Evolutionary conservation across 2,797 vertebrate genomes (phyloP), one percentile per base, ranked within the genome.

Genomic region (Okamejei kenojei): DNA sequence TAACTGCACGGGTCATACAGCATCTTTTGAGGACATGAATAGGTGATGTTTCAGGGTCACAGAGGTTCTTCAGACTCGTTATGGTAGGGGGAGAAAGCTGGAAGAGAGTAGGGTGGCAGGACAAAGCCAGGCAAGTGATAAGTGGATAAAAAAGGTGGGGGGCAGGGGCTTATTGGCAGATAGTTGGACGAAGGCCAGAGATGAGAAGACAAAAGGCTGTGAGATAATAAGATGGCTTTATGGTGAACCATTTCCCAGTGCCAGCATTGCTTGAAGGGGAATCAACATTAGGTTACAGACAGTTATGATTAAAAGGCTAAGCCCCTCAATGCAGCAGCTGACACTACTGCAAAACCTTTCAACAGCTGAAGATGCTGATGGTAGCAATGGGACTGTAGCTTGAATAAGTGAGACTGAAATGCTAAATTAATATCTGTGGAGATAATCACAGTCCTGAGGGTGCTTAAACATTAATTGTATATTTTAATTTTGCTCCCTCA

Each of bases 401-500:
- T 88, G 63, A 88, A 68, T 21, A 68, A 65, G 32, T 88, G 84
- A 88, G 84, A 7, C n/a, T 68, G 63, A 88, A 68, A 10, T 32
- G 15, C 17, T 35, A 88, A 88, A 65, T 88, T 88, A 88, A 88
- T 19, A 88, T 88, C 84, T 68, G 21, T 68, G 32, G n/a, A 88
- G 84, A 68, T 88, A 68, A 32, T 88, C 61, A 68, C 8, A 65
- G 61, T 65, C 84, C 61, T 65, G n/a, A 35, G 84, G 29, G 84
- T 63, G 63, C n/a, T 88, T 32, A 88, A 73, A 63, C n/a, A 88
- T 68, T 32, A 68, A 65, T n/a, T 68, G 84, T 35, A 88, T 35
- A 21, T 65, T 88, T 88, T 88, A 35, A 88, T 88, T 88, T 68
- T 32, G 84, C 7, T 65, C n/a, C n/a, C 84, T 88, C n/a, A 61